phyloP scores from a whole-genome alignment of 2,113 vertebrate species.

The Amazona vittata region DNA sequence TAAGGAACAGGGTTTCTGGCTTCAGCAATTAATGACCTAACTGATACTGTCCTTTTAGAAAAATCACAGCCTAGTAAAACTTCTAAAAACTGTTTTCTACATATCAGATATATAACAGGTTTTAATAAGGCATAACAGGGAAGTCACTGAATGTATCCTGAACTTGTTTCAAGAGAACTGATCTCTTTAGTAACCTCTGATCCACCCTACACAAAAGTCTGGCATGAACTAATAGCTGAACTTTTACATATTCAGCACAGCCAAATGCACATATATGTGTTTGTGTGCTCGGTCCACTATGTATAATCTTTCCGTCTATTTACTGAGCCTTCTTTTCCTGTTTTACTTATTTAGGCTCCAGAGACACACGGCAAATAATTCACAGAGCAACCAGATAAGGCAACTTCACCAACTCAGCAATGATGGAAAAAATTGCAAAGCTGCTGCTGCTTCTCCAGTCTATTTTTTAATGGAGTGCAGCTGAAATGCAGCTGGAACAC shows the following conservation, averaged over 20 bases:
- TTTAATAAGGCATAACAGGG: not conserved
- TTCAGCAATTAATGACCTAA: not conserved
- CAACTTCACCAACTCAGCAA: not conserved
- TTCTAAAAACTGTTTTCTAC: not conserved
- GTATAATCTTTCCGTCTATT: not conserved
- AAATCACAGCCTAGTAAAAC: not conserved
- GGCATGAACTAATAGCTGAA: not conserved
- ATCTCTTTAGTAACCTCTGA: not conserved
- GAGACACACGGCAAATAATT: constrained; percentile 28
- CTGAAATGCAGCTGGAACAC: constrained; percentile 69
- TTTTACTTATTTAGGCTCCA: constrained; percentile 47
- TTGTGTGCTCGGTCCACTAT: not conserved
- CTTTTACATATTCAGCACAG: not conserved
- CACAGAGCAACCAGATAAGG: constrained; percentile 18
- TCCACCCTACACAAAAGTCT: not conserved
- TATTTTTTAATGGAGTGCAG: constrained; percentile 53
- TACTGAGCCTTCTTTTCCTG: constrained; percentile 25
- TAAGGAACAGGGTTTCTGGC: not conserved
- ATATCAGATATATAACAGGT: not conserved
- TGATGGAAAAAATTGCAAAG: constrained; percentile 29
- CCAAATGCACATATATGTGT: not conserved
- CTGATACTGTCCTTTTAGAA: not conserved
- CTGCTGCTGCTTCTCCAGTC: not conserved
- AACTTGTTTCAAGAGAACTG: not conserved
- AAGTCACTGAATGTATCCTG: not conserved